phyloP scores from a whole-genome alignment of 2,113 vertebrate genomes.

The Mus spicilegus region DNA sequence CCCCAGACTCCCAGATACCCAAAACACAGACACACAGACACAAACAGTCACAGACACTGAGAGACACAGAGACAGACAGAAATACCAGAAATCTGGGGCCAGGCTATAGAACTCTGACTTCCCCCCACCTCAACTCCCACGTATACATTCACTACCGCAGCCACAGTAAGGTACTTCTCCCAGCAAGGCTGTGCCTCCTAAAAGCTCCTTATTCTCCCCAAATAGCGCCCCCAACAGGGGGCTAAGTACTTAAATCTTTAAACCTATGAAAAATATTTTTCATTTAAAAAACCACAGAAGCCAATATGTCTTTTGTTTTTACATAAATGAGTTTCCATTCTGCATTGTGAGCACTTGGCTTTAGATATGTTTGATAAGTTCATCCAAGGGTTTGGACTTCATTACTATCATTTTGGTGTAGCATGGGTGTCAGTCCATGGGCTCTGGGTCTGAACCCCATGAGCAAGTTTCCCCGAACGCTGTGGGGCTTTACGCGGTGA shows the following conservation, averaged over 20 bases:
- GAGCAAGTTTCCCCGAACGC: constrained; percentile 41
- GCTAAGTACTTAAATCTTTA: neutral
- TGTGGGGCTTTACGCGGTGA: constrained; percentile 40
- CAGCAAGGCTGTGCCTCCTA: neutral
- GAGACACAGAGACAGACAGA: neutral
- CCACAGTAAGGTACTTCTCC: neutral
- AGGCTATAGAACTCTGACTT: neutral
- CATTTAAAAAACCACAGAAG: neutral
- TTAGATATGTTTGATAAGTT: constrained; percentile 51
- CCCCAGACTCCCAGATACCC: neutral
- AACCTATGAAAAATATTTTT: neutral
- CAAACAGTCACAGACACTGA: neutral
- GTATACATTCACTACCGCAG: neutral
- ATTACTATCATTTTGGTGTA: constrained; percentile 4
- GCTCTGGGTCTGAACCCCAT: constrained; percentile 16
- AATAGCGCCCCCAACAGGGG: neutral
- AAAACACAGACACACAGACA: neutral
- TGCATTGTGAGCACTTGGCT: constrained; percentile 21
- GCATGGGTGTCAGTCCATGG: constrained; percentile 1
- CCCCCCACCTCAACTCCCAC: fast-evolving
- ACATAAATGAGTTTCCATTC: neutral
- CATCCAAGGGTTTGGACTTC: constrained; percentile 34
- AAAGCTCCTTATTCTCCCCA: neutral
- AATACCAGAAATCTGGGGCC: neutral
- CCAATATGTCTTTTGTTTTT: neutral